Evolutionary conservation across 2,888 invertebrate species (phyloP).

Genomic region (Phaedon cochleariae): DNA sequence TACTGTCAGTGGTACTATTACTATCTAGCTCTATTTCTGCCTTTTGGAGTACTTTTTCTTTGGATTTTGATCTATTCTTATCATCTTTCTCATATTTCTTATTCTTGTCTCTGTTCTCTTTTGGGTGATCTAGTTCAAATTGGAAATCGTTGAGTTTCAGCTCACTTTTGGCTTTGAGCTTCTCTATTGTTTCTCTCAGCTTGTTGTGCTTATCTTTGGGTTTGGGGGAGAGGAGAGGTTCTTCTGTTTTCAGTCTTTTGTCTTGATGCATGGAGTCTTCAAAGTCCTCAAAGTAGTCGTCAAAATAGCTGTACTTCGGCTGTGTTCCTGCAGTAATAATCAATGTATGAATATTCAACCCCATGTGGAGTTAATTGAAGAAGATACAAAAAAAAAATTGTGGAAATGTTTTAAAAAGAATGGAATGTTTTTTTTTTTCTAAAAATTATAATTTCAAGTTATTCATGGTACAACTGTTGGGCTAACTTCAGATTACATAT

Average conservation of each 20-base stretch:
- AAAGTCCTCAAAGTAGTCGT: conserved; percentile 49
- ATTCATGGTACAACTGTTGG: too few relatives aligned
- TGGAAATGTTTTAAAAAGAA: too few relatives aligned
- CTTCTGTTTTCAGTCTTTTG: conserved; percentile 36
- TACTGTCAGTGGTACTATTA: conserved; percentile 52
- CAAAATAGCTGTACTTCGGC: conserved; percentile 44
- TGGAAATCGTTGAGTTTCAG: conserved; percentile 60
- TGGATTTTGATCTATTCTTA: conserved; percentile 41
- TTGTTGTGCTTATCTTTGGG: conserved; percentile 61
- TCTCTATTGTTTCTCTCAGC: conserved; percentile 67
- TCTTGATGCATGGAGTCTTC: conserved; percentile 37
- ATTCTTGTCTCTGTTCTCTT: conserved; percentile 52
- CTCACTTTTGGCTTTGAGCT: conserved; percentile 71
- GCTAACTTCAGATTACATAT: too few relatives aligned
- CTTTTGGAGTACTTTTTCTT: conserved; percentile 43
- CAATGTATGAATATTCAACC: neutral
- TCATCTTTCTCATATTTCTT: conserved; percentile 52
- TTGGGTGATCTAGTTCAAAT: conserved; percentile 51
- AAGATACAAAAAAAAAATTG: too few relatives aligned
- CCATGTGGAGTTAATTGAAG: too few relatives aligned
- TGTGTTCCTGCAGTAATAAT: neutral
- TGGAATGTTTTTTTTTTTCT: too few relatives aligned
- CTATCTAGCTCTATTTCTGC: conserved; percentile 49
- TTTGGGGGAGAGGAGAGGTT: conserved; percentile 43
- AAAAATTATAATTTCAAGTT: too few relatives aligned